These are phyloP conservation scores for Habrosyne pyritoides DNA, from an alignment of 2,888 invertebrate species.

Conservation along the genomic window DNA sequence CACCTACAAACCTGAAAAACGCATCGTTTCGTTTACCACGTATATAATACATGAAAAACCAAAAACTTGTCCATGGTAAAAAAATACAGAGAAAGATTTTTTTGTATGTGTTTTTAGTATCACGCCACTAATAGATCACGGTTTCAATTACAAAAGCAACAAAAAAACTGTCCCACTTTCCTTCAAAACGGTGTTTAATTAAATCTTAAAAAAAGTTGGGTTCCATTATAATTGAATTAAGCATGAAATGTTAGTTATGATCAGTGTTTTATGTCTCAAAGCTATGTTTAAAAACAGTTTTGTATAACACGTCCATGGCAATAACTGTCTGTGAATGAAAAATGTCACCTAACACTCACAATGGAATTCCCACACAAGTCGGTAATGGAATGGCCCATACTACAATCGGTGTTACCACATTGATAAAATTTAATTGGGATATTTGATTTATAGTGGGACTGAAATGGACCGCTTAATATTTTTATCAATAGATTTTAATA, in stretches of 20 bases:
- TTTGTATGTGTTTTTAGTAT: conserved; percentile 33
- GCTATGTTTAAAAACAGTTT: conserved; percentile 28
- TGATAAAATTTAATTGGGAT: conserved; percentile 47
- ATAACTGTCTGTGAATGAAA: conserved; percentile 59
- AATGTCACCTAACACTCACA: conserved; percentile 40
- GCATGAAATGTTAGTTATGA: conserved; percentile 48
- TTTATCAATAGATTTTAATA: conserved; percentile 10
- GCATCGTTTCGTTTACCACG: neutral
- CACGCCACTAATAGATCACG: conserved; percentile 34
- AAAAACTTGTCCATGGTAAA: neutral
- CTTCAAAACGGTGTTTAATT: conserved; percentile 32
- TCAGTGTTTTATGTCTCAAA: conserved; percentile 33
- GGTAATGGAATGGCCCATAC: conserved; percentile 51
- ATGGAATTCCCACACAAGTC: conserved; percentile 47
- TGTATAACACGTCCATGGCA: conserved; percentile 41
- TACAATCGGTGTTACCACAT: conserved; percentile 43
- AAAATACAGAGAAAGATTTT: conserved; percentile 26
- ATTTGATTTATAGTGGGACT: conserved; percentile 36
- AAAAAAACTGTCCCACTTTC: conserved; percentile 40
- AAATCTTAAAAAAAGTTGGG: conserved; percentile 28
- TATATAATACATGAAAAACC: neutral
- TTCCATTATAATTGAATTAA: conserved; percentile 46
- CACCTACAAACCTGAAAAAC: neutral
- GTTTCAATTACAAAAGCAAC: conserved; percentile 33
- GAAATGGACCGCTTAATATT: conserved; percentile 11